Conservation (phyloP, 2,113 vertebrate genomes). For the Elephantulus edwardii region DNA sequence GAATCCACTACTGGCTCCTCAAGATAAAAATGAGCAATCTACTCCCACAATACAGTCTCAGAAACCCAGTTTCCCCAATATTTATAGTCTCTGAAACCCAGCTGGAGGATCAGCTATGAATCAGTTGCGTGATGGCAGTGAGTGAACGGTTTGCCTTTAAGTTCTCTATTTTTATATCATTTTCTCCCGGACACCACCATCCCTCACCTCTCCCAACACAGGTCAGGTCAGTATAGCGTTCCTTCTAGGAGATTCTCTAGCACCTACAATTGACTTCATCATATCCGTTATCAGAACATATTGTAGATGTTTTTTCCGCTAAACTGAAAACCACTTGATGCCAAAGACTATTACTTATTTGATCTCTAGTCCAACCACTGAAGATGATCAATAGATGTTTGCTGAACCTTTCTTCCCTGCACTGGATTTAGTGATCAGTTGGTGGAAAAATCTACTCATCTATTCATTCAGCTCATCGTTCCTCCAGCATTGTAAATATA, state of each 20-base stretch:
- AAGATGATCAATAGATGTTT: not conserved
- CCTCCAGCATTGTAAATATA: not conserved
- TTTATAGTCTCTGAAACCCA: too few relatives aligned
- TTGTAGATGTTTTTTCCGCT: not conserved
- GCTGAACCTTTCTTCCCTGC: not conserved
- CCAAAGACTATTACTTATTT: not conserved
- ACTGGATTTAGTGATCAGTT: not conserved
- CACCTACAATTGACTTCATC: not conserved
- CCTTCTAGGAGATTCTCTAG: not conserved
- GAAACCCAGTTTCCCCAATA: too few relatives aligned
- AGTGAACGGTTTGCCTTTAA: not conserved
- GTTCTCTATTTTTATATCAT: not conserved
- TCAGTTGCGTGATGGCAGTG: too few relatives aligned
- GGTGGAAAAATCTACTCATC: not conserved
- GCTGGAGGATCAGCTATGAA: too few relatives aligned
- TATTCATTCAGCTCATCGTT: not conserved
- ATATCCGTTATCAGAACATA: not conserved
- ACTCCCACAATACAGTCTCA: too few relatives aligned
- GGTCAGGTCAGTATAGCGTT: fast-evolving
- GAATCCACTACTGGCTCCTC: too few relatives aligned
- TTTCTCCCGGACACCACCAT: not conserved
- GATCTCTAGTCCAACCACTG: too few relatives aligned
- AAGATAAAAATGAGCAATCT: too few relatives aligned
- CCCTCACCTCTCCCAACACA: not conserved
- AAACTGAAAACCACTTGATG: not conserved